phyloP scores from a whole-genome alignment of 2,113 vertebrate species.

The Cottus gobio region DNA sequence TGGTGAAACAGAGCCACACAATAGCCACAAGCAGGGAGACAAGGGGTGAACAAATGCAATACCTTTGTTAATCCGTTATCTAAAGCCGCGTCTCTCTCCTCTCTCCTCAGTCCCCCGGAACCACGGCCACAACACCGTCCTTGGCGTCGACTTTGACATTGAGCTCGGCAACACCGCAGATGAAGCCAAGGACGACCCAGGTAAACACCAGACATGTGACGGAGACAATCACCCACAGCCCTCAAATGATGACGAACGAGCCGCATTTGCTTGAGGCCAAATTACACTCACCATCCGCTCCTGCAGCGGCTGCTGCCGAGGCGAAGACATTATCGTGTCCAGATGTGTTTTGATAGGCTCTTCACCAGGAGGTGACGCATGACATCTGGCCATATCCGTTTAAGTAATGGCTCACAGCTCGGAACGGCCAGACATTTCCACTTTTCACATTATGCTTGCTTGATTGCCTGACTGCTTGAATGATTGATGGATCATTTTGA shows the following conservation, averaged over 20 bases:
- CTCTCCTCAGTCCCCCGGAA: slow-evolving; percentile 90
- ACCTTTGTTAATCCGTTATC: slow-evolving; percentile 66
- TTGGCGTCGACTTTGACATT: slow-evolving; percentile 90
- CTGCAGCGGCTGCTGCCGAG: slow-evolving; percentile 16
- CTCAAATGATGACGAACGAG: slow-evolving; percentile 51
- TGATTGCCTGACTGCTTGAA: slow-evolving; percentile 47
- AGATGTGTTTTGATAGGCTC: slow-evolving; percentile 70
- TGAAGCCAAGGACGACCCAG: slow-evolving; percentile 93
- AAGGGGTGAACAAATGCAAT: slow-evolving; percentile 48
- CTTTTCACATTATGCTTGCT: slow-evolving; percentile 51
- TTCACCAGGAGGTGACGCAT: slow-evolving; percentile 53
- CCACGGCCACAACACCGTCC: slow-evolving; percentile 87
- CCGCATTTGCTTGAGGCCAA: slow-evolving; percentile 23
- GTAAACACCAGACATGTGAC: slow-evolving; percentile 76
- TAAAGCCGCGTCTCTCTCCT: slow-evolving; percentile 46
- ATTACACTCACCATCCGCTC: slow-evolving; percentile 48
- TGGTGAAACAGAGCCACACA: slow-evolving; percentile 43
- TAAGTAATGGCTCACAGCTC: slow-evolving; percentile 54
- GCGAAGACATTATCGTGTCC: slow-evolving; percentile 35
- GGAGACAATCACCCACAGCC: slow-evolving; percentile 23
- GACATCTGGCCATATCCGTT: slow-evolving; percentile 55
- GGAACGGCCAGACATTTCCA: slow-evolving; percentile 45
- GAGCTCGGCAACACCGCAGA: slow-evolving; percentile 94
- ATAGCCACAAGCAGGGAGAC: slow-evolving; percentile 29
- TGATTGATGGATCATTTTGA: slow-evolving; percentile 64